Base-by-base conservation (phyloP, 2,113 vertebrate species). In the Theropithecus gelada region DNA sequence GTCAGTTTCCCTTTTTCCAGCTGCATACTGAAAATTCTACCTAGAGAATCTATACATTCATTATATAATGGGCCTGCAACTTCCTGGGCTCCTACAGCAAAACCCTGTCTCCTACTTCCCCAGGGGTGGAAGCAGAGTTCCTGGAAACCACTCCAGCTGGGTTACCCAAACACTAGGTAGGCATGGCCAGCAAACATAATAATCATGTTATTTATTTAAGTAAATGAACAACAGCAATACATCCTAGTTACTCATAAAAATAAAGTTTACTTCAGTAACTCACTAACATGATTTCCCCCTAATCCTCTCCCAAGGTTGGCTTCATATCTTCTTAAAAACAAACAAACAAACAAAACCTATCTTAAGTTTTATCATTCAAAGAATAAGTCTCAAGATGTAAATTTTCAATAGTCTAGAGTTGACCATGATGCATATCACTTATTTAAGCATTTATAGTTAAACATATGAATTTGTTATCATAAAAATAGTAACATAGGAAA, bases 311-410 rank as follows among this genome's bases (percentile, higher is more conserved):
- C 13, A 64, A 18, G 20, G 27, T 61, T 45, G 6, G 6, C 3
- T 85, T 90, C 59, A 78, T 70, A 61, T 93, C 16, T 80, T 90
- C 17, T 32, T 64, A 38, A 55, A 55, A 55, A 55, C 52, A 55
- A 52, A 52, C 50, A 52, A 52, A 52, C 52, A 52, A 55, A 55
- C n/a, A 17, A 66, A 45, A 84, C 32, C 79, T 66, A 66, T 38
- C 38, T 40, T 55, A 35, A 38, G 3, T 48, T 88, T 73, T 13
- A 70, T 72, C 38, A 79, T 78, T 72, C 25, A 88, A 88, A 88
- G 3, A 88, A 50, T 70, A 88, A 66, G 5, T 66, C 17, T 64
- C 16, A 25, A 55, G 38, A 84, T 3, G 48, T 38, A 84, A 64
- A 88, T 75, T 12, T 35, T 80, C 25, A 80, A 25, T 20, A 57